Evolutionary conservation across 2,888 invertebrate species (phyloP).

Genomic region (Hypselothyrea guttata): DNA sequence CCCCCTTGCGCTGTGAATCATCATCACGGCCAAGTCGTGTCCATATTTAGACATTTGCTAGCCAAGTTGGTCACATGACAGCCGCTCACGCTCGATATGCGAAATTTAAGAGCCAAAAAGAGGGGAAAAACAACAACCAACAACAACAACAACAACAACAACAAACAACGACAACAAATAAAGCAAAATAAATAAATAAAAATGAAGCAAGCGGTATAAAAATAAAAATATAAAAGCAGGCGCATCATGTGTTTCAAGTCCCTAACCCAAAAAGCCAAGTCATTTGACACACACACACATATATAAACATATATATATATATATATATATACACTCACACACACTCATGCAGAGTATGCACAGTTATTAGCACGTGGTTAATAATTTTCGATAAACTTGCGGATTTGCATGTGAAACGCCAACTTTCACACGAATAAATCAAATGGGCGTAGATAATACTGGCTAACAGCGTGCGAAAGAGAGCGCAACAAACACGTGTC

Average conservation of each 20-base stretch:
- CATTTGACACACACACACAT: conserved; percentile 43
- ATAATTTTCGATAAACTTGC: conserved; percentile 58
- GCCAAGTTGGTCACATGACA: conserved; percentile 68
- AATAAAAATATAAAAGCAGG: conserved; percentile 24
- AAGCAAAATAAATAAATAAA: conserved; percentile 17
- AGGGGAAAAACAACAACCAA: conserved; percentile 7
- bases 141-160: conserved; percentile 10
- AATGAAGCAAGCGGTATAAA: no score
- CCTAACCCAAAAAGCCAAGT: conserved; percentile 66
- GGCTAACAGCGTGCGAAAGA: neutral
- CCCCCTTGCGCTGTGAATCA: conserved; percentile 37
- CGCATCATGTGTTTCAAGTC: conserved; percentile 56
- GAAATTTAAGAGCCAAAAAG: conserved; percentile 33
- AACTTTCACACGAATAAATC: conserved; percentile 44
- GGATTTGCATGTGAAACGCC: conserved; percentile 21
- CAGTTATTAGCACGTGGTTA: conserved; percentile 62
- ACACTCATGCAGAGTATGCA: conserved; percentile 22
- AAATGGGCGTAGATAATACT: conserved; percentile 8
- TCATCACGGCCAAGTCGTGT: conserved; percentile 46
- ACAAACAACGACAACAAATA: no score
- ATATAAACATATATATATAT: no score
- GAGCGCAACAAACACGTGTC: conserved; percentile 31
- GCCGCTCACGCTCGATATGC: conserved; percentile 40
- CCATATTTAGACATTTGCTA: conserved; percentile 70
- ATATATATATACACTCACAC: conserved; percentile 14